A percentile compares a stretch with the other conserved stretches of the same genome.
Evolutionary conservation across 2,113 vertebrate genomes (phyloP).

Genomic region (Rhagologus leucostigma): DNA sequence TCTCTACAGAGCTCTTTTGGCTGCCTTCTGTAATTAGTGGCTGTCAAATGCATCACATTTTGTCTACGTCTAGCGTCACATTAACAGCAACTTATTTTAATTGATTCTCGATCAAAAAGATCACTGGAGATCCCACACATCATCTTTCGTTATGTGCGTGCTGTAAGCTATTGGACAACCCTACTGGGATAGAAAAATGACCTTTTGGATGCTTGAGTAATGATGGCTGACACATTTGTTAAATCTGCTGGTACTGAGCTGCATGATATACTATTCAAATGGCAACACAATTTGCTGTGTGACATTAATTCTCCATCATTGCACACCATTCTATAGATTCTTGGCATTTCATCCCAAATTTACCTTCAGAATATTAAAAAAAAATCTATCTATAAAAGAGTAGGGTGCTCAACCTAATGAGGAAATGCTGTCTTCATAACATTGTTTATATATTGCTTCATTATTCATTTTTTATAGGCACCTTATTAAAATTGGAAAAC

Average conservation of each 20-base stretch:
- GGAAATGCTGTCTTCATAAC: background rate
- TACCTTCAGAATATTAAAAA: background rate
- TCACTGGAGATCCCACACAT: slow-evolving; percentile 67
- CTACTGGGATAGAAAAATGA: slow-evolving; percentile 38
- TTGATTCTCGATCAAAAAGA: slow-evolving; percentile 75
- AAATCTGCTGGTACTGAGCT: slow-evolving; percentile 15
- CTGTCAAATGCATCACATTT: slow-evolving; percentile 71
- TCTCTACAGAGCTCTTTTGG: slow-evolving; percentile 50
- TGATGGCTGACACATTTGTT: slow-evolving; percentile 4
- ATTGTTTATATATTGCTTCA: slow-evolving; percentile 21
- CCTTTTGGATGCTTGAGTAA: slow-evolving; percentile 29
- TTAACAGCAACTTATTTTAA: slow-evolving; percentile 73
- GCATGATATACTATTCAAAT: background rate
- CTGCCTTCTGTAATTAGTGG: slow-evolving; percentile 77
- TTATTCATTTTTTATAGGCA: slow-evolving; percentile 38
- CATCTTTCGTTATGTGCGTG: slow-evolving; percentile 67
- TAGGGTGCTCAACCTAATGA: background rate
- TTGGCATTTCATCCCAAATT: slow-evolving; percentile 16
- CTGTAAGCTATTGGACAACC: slow-evolving; percentile 63
- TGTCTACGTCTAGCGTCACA: slow-evolving; percentile 61
- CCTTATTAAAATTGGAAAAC: slow-evolving; percentile 50
- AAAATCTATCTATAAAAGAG: background rate
- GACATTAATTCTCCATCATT: slow-evolving; percentile 32
- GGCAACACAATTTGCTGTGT: background rate
- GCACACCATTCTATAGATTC: background rate